Evolutionary conservation across 2,113 vertebrate species (phyloP).

Genomic region (Eleginops maclovinus): DNA sequence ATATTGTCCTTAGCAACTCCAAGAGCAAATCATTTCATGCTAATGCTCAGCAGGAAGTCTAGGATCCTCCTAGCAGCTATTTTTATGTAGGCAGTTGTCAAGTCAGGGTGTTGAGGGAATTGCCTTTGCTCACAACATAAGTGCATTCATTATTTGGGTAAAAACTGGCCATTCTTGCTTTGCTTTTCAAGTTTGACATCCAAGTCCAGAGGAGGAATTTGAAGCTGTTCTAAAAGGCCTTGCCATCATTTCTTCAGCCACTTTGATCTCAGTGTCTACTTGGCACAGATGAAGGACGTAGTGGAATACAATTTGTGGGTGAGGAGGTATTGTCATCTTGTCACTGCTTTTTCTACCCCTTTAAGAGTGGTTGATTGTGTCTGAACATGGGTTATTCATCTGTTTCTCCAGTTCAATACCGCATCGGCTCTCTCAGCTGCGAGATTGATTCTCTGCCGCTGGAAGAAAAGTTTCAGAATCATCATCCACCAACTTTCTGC

Average conservation of each 20-base stretch:
- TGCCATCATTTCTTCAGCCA: conserved; percentile 21
- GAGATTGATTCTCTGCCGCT: conserved; percentile 42
- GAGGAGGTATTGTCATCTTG: conserved; percentile 35
- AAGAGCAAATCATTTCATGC: conserved; percentile 27
- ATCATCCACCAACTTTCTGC: conserved; percentile 42
- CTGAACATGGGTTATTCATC: conserved; percentile 55
- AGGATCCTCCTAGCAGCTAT: conserved; percentile 4
- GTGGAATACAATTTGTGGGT: conserved; percentile 37
- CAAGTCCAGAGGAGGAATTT: not conserved
- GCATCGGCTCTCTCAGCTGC: conserved; percentile 21
- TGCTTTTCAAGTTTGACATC: conserved; percentile 14
- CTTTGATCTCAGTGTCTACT: conserved; percentile 21
- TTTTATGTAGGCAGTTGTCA: conserved; percentile 29
- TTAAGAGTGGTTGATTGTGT: conserved; percentile 47
- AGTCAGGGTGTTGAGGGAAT: conserved; percentile 6
- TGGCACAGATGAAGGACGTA: conserved; percentile 16
- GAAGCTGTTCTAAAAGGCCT: conserved; percentile 13
- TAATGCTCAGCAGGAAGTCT: conserved; percentile 19
- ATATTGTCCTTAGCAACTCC: not conserved
- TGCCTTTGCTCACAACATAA: not conserved
- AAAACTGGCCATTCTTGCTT: conserved; percentile 24
- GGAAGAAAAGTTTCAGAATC: conserved; percentile 54
- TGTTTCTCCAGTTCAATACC: conserved; percentile 44
- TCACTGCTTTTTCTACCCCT: conserved; percentile 31
- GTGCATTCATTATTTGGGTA: not conserved